A percentile compares a stretch with the other conserved stretches of the same genome.
Conservation (phyloP, 2,113 vertebrate species). For the Tor tambroides region DNA sequence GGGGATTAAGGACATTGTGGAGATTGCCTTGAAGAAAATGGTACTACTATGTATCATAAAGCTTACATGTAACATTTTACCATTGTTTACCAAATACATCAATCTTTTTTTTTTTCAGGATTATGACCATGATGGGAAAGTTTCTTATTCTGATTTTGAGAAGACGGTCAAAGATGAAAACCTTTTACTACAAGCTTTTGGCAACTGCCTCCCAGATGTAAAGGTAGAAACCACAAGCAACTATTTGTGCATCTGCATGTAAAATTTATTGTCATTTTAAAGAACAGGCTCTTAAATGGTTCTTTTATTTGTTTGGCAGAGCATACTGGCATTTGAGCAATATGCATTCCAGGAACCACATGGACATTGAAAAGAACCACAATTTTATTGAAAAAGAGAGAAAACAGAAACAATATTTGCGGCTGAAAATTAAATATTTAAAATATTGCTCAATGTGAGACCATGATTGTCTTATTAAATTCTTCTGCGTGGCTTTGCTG, state of each 20-base stretch:
- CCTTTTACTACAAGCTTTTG: constrained; percentile 92
- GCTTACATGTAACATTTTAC: not conserved
- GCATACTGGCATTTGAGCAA: constrained; percentile 80
- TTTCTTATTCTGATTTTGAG: constrained; percentile 89
- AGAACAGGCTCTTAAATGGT: not conserved
- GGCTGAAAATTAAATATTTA: not conserved
- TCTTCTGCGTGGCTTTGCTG: constrained; percentile 86
- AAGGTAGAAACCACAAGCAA: constrained; percentile 74
- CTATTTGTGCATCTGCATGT: not conserved
- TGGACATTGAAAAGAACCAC: constrained; percentile 57
- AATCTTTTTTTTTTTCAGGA: constrained; percentile 77
- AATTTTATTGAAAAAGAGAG: constrained; percentile 9
- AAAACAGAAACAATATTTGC: not conserved
- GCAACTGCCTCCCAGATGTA: constrained; percentile 88
- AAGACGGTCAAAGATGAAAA: constrained; percentile 85
- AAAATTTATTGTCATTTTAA: not conserved
- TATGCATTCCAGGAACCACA: constrained; percentile 76
- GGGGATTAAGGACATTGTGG: constrained; percentile 90
- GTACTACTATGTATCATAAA: constrained; percentile 58
- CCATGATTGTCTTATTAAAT: constrained; percentile 74
- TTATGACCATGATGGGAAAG: constrained; percentile 85
- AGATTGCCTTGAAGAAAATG: constrained; percentile 94
- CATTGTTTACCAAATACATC: not conserved
- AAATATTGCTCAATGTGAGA: not conserved
- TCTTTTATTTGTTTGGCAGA: constrained; percentile 73